Evolutionary conservation across 2,113 vertebrate species (phyloP).

Genomic region (Variabilichromis moorii): DNA sequence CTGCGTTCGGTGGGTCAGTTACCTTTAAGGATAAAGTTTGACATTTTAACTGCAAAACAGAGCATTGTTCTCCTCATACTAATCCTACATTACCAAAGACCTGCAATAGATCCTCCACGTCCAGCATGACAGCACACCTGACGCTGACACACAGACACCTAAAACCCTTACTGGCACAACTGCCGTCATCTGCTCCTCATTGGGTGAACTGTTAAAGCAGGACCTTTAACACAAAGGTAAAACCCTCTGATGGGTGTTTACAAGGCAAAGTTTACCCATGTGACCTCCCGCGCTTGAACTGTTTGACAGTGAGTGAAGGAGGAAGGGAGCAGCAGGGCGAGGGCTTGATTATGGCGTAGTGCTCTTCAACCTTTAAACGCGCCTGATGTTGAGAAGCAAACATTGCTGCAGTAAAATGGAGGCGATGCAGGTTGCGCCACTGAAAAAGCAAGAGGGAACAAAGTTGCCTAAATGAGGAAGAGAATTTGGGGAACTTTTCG

Average conservation of each 20-base stretch:
- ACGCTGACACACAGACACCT: slow-evolving; percentile 28
- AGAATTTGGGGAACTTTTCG: not conserved
- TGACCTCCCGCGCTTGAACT: slow-evolving; percentile 32
- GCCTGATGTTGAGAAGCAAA: not conserved
- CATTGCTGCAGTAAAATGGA: not conserved
- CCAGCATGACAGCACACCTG: slow-evolving; percentile 24
- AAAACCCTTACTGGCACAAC: not conserved
- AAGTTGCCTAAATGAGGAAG: not conserved
- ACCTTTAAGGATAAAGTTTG: slow-evolving; percentile 8
- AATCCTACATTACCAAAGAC: slow-evolving; percentile 2
- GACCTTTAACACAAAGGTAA: slow-evolving; percentile 51
- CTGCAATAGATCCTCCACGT: slow-evolving; percentile 37
- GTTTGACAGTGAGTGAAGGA: slow-evolving; percentile 21
- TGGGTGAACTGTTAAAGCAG: slow-evolving; percentile 30
- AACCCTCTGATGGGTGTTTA: slow-evolving; percentile 43
- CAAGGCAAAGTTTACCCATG: slow-evolving; percentile 48
- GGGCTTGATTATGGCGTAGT: not conserved
- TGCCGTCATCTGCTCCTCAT: slow-evolving; percentile 61
- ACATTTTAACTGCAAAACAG: slow-evolving; percentile 30
- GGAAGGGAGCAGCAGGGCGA: slow-evolving; percentile 9
- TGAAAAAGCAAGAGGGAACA: not conserved
- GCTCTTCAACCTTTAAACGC: slow-evolving; percentile 44
- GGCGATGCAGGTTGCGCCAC: not conserved
- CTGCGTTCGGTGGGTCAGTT: not conserved
- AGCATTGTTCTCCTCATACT: not conserved